Percentiles rank a stretch among this genome's conserved stretches.
Evolutionary conservation across 2,113 vertebrate species (phyloP).

Genomic region (Lipotes vexillifer): DNA sequence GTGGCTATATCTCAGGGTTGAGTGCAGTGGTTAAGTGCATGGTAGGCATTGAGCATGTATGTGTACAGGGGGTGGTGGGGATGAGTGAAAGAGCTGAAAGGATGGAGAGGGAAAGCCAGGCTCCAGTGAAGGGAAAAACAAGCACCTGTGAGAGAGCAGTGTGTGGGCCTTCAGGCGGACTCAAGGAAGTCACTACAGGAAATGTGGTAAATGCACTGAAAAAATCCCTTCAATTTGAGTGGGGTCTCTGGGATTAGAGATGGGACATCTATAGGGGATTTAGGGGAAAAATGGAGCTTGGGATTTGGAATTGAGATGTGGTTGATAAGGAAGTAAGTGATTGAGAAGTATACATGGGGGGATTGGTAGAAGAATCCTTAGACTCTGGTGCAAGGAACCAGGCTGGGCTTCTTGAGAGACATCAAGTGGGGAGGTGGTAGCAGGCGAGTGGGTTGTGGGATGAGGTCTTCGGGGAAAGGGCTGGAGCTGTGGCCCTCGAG

Average conservation of each 20-base stretch:
- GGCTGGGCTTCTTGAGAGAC: background rate
- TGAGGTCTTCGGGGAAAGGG: too few species aligned
- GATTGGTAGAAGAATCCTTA: background rate
- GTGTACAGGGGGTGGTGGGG: too few species aligned
- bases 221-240: background rate
- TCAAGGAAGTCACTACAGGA: background rate
- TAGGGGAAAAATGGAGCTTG: background rate
- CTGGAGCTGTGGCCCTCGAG: too few species aligned
- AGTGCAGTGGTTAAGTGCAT: too few species aligned
- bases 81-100: too few species aligned
- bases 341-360: background rate
- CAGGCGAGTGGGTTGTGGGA: too few species aligned
- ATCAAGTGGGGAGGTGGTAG: too few species aligned
- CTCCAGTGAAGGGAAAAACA: too few species aligned
- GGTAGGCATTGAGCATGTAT: too few species aligned
- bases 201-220: background rate
- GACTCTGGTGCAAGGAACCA: background rate
- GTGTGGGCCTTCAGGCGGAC: background rate
- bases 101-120: too few species aligned
- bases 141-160: too few species aligned
- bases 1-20: too few species aligned
- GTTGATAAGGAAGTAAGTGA: background rate
- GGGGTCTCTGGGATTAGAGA: background rate
- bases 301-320: background rate
- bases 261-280: background rate